Percentiles rank a stretch among this genome's conserved stretches.
phyloP scores from a whole-genome alignment of 92 coral and sea anemone genomes.

The Heteractis magnifica region DNA sequence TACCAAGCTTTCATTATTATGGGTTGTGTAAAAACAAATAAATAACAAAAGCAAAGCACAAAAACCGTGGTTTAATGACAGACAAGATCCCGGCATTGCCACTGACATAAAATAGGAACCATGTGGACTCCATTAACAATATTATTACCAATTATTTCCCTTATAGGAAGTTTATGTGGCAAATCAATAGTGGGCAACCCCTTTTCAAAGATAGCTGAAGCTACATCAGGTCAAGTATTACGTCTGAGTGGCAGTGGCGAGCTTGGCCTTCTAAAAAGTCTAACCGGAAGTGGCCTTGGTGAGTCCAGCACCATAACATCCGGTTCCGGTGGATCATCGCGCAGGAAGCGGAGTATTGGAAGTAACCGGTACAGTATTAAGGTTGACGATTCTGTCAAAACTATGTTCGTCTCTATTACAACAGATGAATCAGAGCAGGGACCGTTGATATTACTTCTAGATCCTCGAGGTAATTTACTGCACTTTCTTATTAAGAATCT shows the following conservation, averaged over 20 bases:
- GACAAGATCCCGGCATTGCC: no score
- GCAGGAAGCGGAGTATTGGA: constrained; percentile 60
- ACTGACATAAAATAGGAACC: no score
- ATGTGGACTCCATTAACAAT: no score
- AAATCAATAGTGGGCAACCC: constrained; percentile 7
- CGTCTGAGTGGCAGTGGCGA: constrained; percentile 37
- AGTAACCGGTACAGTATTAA: constrained; percentile 34
- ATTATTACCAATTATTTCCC: not conserved
- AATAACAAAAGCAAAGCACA: no score
- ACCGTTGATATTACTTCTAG: constrained; percentile 23
- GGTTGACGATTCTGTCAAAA: constrained; percentile 75
- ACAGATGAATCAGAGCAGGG: constrained; percentile 17
- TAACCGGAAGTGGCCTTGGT: constrained; percentile 70
- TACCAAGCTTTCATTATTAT: no score
- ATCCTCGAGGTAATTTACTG: constrained; percentile 30
- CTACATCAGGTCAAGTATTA: constrained; percentile 69
- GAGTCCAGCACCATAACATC: constrained; percentile 62
- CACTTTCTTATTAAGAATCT: not conserved
- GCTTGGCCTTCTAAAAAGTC: constrained; percentile 48
- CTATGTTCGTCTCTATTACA: constrained; percentile 41
- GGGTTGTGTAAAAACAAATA: no score
- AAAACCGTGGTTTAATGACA: no score
- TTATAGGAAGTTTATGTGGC: not conserved
- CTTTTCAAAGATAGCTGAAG: constrained; percentile 57
- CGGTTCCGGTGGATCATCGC: constrained; percentile 45